Percentiles rank a stretch among this genome's conserved stretches.
Conservation (phyloP, 2,888 invertebrate species). For the Baccha elongata region DNA sequence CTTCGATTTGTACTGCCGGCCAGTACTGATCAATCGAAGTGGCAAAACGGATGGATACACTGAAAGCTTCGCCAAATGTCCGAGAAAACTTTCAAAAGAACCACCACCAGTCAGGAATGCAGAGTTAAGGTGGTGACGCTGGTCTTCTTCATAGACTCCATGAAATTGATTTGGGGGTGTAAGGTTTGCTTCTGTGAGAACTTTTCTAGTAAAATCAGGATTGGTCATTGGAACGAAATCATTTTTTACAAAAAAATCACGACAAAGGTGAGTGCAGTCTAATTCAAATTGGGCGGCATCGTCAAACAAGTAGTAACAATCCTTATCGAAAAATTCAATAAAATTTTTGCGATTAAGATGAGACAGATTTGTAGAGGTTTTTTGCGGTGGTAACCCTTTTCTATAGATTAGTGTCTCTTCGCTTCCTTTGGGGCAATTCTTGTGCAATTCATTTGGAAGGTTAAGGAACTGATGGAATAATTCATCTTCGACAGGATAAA, state of each 20-base stretch:
- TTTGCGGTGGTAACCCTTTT: conserved; percentile 76
- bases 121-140: conserved; percentile 83
- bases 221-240: conserved; percentile 88
- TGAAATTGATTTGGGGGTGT: conserved; percentile 85
- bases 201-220: conserved; percentile 90
- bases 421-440: conserved; percentile 83
- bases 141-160: conserved; percentile 84
- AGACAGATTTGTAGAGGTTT: conserved; percentile 76
- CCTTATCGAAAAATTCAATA: conserved; percentile 81
- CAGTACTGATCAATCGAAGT: conserved; percentile 87
- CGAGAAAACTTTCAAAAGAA: conserved; percentile 88
- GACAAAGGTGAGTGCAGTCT: conserved; percentile 78
- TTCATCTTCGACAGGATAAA: conserved; percentile 89
- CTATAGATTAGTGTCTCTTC: conserved; percentile 78
- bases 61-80: conserved; percentile 85
- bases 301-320: conserved; percentile 86
- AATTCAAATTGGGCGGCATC: conserved; percentile 89
- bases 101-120: conserved; percentile 90
- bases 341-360: conserved; percentile 78
- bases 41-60: conserved; percentile 86
- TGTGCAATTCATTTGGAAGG: conserved; percentile 88
- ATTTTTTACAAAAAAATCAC: conserved; percentile 80
- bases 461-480: conserved; percentile 86
- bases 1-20: conserved; percentile 85
- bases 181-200: conserved; percentile 89